Percentiles rank a stretch among this genome's conserved stretches.
phyloP scores from a whole-genome alignment of 2,888 invertebrate genomes.

The Metopia argyrocephala region DNA sequence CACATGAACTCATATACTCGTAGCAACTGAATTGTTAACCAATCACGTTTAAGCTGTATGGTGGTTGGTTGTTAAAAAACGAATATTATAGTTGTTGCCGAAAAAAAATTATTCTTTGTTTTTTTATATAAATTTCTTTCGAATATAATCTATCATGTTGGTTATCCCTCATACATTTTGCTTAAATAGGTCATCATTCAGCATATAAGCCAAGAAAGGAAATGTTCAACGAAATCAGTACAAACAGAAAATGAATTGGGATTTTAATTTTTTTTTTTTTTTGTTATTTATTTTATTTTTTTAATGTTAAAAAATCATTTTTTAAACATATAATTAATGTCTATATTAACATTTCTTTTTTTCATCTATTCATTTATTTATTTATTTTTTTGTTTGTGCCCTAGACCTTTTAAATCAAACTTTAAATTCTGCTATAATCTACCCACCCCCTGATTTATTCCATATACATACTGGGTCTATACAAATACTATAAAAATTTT shows the following conservation, averaged over 20 bases:
- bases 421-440: conserved; percentile 65
- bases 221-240: not conserved
- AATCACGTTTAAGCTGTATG: conserved; percentile 72
- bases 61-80: conserved; percentile 71
- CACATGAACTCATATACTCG: no score
- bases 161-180: conserved; percentile 14
- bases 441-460: conserved; percentile 33
- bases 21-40: conserved; percentile 59
- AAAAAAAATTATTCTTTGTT: not conserved
- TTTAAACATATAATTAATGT: conserved; percentile 69
- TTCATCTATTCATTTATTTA: conserved; percentile 36
- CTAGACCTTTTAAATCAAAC: conserved; percentile 58
- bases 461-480: not conserved
- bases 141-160: conserved; percentile 48
- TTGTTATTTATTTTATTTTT: conserved; percentile 14
- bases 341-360: conserved; percentile 67
- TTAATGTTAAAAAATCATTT: conserved; percentile 63
- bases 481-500: conserved; percentile 63
- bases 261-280: conserved; percentile 47
- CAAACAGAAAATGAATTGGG: conserved; percentile 24
- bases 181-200: conserved; percentile 53
- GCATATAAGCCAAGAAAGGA: not conserved
- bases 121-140: conserved; percentile 19
- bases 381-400: conserved; percentile 17
- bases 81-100: conserved; percentile 8